Conservation (phyloP, 2,113 vertebrate species). For the Muntiacus muntjak region DNA sequence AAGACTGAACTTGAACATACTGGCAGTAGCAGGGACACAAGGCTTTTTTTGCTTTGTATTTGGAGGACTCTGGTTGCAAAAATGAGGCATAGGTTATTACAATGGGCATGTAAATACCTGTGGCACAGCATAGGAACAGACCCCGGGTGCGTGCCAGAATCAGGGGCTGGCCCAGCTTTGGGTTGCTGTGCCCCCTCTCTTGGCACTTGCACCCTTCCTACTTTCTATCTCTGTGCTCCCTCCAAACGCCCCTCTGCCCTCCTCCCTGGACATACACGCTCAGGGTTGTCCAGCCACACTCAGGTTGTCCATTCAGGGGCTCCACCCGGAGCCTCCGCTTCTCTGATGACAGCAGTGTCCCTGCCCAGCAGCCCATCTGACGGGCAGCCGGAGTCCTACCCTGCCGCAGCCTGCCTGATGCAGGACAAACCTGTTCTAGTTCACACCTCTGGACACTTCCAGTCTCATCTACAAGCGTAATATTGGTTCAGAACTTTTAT, state of each 20-base stretch:
- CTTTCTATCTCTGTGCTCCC: not conserved
- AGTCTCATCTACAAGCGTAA: not conserved
- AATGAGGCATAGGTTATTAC: fast-evolving
- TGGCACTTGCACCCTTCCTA: not conserved
- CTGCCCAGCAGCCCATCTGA: not conserved
- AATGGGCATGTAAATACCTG: not conserved
- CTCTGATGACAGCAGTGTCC: fast-evolving
- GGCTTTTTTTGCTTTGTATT: not conserved
- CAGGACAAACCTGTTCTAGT: not conserved
- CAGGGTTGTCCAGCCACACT: not conserved
- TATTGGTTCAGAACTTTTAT: not conserved
- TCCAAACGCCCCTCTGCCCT: not conserved
- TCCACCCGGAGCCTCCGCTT: not conserved
- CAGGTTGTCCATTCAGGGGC: too few relatives aligned
- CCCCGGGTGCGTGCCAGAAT: not conserved
- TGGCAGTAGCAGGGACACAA: not conserved
- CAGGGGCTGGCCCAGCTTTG: not conserved
- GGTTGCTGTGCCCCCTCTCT: not conserved
- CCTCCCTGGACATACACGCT: not conserved
- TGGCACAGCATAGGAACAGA: not conserved
- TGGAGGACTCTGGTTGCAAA: not conserved
- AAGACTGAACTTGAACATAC: not conserved
- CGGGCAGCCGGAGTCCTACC: not conserved
- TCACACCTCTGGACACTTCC: not conserved
- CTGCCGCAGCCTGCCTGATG: not conserved